Conservation (phyloP, 1,140 invertebrate species). For the Bombus cullumanus region DNA sequence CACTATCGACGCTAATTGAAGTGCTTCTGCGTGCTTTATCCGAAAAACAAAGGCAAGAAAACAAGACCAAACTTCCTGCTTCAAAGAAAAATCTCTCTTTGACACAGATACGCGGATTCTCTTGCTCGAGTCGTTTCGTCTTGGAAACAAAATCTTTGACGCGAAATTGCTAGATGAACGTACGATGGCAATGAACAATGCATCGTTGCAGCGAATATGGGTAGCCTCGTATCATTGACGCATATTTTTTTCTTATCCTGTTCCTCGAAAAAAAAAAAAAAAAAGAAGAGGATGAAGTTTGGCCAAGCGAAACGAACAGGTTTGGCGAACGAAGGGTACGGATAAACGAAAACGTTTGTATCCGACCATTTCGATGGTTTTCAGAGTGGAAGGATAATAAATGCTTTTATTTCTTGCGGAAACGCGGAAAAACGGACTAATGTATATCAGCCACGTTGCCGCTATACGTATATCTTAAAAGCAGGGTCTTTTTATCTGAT, state of each 20-base stretch:
- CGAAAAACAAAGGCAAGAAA: too few relatives aligned
- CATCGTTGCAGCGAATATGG: neutral
- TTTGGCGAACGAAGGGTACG: neutral
- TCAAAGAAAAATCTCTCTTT: neutral
- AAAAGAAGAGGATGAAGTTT: neutral
- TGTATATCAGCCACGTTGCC: conserved; percentile 13
- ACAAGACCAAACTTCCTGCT: neutral
- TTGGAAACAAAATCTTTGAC: conserved; percentile 3
- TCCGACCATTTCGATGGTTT: neutral
- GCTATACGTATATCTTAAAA: conserved; percentile 20
- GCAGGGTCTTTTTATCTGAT: conserved; percentile 7
- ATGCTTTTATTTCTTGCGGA: neutral
- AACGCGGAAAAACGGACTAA: neutral
- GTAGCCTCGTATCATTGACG: neutral
- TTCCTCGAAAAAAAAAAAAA: neutral
- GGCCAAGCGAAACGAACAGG: neutral
- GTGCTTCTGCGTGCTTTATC: neutral
- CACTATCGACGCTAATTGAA: conserved; percentile 6
- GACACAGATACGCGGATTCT: neutral
- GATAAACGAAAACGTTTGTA: neutral
- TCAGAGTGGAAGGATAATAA: neutral
- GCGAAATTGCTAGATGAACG: neutral
- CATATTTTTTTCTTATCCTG: neutral
- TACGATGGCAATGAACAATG: neutral
- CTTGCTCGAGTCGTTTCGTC: neutral